These are phyloP conservation scores for Agrotis exclamationis DNA, from an alignment of 2,888 invertebrate species.

Conservation along the genomic window DNA sequence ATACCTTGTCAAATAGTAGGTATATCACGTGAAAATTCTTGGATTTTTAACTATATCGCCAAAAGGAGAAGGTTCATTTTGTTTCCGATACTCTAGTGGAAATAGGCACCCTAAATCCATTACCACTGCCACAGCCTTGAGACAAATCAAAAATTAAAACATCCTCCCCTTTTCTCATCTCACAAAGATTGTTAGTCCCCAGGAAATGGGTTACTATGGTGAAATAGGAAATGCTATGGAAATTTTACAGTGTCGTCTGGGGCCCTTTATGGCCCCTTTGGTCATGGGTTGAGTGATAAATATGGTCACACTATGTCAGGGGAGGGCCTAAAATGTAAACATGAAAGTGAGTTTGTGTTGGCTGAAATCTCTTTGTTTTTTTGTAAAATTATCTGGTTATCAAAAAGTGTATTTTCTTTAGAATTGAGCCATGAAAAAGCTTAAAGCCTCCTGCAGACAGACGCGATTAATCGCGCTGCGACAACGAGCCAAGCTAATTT, in stretches of 20 bases:
- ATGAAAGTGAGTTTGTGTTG: conserved; percentile 24
- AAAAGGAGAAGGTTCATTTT: no score
- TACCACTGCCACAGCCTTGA: not conserved
- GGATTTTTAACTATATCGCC: no score
- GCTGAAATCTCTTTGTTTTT: not conserved
- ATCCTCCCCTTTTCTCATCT: not conserved
- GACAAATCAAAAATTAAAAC: conserved; percentile 21
- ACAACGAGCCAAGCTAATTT: no score
- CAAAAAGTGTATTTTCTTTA: no score
- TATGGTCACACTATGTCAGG: conserved; percentile 48
- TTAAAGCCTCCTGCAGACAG: no score
- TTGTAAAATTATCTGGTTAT: conserved; percentile 5
- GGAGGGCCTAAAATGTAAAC: conserved; percentile 37
- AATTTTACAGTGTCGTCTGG: conserved; percentile 55
- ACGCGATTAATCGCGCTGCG: no score
- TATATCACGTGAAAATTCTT: no score
- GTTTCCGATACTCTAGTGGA: no score
- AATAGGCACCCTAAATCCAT: no score
- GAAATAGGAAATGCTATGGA: conserved; percentile 49
- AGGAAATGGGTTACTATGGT: conserved; percentile 49
- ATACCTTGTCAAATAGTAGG: no score
- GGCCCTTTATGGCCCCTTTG: conserved; percentile 60
- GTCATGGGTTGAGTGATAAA: conserved; percentile 56
- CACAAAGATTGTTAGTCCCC: conserved; percentile 15
- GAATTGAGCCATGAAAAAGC: no score